Percentiles rank a stretch among this genome's conserved stretches.
phyloP scores from a whole-genome alignment of 2,888 invertebrate genomes.

The Ditula angustiorana region DNA sequence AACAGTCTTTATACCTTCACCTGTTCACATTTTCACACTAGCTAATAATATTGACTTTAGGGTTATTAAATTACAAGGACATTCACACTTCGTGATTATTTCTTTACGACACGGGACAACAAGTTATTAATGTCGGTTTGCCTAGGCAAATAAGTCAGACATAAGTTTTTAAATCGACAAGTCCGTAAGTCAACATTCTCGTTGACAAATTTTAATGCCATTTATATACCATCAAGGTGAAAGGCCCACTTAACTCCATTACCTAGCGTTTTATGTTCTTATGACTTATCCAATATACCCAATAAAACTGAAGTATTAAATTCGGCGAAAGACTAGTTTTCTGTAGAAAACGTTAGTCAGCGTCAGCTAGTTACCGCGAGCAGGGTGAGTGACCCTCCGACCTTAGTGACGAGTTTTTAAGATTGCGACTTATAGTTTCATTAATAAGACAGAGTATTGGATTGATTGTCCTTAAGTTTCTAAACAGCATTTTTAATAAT shows the following conservation, averaged over 20 bases:
- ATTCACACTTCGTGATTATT: neutral
- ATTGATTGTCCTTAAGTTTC: too few species aligned
- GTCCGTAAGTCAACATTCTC: neutral
- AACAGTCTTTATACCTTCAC: too few species aligned
- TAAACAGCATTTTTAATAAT: too few species aligned
- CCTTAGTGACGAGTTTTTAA: constrained; percentile 27
- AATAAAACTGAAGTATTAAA: constrained; percentile 9
- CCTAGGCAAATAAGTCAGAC: constrained; percentile 2
- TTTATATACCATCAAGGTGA: neutral
- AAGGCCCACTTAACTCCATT: neutral
- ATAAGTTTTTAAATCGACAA: neutral
- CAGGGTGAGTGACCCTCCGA: constrained; percentile 28
- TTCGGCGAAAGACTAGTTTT: constrained; percentile 33
- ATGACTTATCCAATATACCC: neutral
- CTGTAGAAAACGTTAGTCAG: constrained; percentile 29
- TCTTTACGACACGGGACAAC: too few species aligned
- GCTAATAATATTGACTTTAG: too few species aligned
- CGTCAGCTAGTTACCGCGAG: constrained; percentile 37
- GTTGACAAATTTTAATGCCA: neutral
- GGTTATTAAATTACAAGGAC: too few species aligned
- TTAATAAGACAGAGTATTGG: neutral
- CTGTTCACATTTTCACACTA: too few species aligned
- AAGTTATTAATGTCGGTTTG: constrained; percentile 16
- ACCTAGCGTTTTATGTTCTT: neutral
- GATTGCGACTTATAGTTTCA: constrained; percentile 9